Evolutionary conservation across 2,797 vertebrate species (phyloP), one percentile per base, ranked within the genome.

Genomic region (Gouania willdenowi): DNA sequence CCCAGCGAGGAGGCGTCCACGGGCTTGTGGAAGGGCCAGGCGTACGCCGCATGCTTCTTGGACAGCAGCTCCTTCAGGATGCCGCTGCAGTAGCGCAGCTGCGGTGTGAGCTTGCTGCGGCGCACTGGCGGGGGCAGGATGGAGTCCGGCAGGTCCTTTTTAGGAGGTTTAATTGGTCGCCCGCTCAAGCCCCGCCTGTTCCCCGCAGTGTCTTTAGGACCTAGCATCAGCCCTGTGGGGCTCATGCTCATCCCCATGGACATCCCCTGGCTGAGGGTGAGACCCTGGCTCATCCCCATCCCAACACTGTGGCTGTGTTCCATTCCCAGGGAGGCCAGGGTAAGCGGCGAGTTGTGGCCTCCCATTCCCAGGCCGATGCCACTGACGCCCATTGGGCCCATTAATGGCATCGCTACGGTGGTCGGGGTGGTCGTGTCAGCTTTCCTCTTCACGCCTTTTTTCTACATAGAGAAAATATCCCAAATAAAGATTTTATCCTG

Each of bases 11-110:
- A 87, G 21, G 92, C 93, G 0, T 97, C 94, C 0, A 97, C 94
- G 0, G 94, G 94, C 18, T 95, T 95, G 84, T 96, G 97, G 66
- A 97, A 97, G 0, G 94, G 93, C 93, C 94, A 97, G 1, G 94
- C 94, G 13, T 96, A 97, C 0, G 91, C 93, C 0, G 92, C 92
- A 1, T 97, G 94, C 48, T 96, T 95, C 79, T 97, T 97, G 1
- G 94, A 94, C 9, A 96, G 83, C 45, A 97, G 75, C 26, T 97
- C 94, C 66, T 97, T 97, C 12, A 97, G 79, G 14, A 97, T 92
- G 0, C 91, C 90, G 2, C 84, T 94, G 84, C 94, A 97, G 77
- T 97, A 94, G 16, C 93, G 92, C 8, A 97, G 83, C 74, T 94
- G 93, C 5, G 92, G 92, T 0, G 87, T 88, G 0, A 97, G 65